These are phyloP conservation scores for Macrosteles quadrilineatus DNA, from an alignment of 1,140 invertebrate genomes.

Conservation along the genomic window DNA sequence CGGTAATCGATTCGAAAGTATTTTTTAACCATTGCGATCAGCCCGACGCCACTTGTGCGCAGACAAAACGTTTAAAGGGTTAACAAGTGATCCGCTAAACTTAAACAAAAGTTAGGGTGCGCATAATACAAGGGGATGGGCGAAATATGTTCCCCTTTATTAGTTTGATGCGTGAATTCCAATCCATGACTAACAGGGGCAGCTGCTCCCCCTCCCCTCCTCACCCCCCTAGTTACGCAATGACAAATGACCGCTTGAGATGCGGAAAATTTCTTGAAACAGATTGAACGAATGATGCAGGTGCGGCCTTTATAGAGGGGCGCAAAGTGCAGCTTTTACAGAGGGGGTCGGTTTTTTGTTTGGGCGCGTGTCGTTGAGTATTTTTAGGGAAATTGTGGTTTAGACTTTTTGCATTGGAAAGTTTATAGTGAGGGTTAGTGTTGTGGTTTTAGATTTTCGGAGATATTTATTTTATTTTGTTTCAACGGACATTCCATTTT, in stretches of 20 bases:
- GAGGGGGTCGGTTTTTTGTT: too few species aligned
- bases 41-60: neutral
- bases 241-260: conserved; percentile 28
- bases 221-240: conserved; percentile 7
- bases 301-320: neutral
- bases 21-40: neutral
- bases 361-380: too few species aligned
- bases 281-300: conserved; percentile 28
- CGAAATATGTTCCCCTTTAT: conserved; percentile 18
- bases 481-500: too few species aligned
- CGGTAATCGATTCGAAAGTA: neutral
- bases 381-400: too few species aligned
- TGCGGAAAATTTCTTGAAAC: conserved; percentile 31
- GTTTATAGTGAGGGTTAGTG: too few species aligned
- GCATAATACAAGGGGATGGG: conserved; percentile 5
- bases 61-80: conserved; percentile 24
- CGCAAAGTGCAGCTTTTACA: too few species aligned
- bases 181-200: conserved; percentile 30
- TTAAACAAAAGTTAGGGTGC: conserved; percentile 4
- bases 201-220: neutral
- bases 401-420: too few species aligned
- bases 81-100: conserved; percentile 26
- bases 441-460: too few species aligned
- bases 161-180: conserved; percentile 28
- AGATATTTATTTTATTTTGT: too few species aligned